Percentiles rank a stretch among this genome's conserved stretches.
Conservation (phyloP, 1,140 invertebrate genomes). For the Neodiprion fabricii region DNA sequence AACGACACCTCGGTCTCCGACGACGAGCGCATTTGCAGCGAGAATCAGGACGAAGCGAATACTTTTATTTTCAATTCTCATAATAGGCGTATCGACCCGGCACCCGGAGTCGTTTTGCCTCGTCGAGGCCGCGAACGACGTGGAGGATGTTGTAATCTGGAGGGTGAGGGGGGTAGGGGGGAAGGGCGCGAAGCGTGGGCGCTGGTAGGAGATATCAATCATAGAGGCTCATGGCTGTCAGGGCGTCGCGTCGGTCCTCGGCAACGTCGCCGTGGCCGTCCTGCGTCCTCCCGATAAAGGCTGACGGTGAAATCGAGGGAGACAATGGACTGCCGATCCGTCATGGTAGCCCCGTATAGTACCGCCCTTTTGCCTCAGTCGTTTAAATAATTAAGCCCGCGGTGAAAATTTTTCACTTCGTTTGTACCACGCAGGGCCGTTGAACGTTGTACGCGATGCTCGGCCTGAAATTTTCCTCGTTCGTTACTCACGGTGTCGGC, state of each 20-base stretch:
- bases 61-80: slow-evolving; percentile 30
- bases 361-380: background rate
- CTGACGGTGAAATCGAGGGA: slow-evolving; percentile 9
- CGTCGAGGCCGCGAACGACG: background rate
- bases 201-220: slow-evolving; percentile 39
- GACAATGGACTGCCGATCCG: slow-evolving; percentile 8
- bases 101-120: too few relatives aligned
- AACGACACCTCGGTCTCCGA: too few relatives aligned
- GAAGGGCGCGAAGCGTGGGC: slow-evolving; percentile 20
- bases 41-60: background rate
- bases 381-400: background rate
- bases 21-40: too few relatives aligned
- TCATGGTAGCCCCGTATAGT: background rate
- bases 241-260: background rate
- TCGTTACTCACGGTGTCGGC: too few relatives aligned
- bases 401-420: too few relatives aligned
- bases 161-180: background rate
- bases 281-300: slow-evolving; percentile 10
- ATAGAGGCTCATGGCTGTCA: slow-evolving; percentile 42
- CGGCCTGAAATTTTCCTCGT: too few relatives aligned
- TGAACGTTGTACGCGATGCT: too few relatives aligned
- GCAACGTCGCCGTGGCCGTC: slow-evolving; percentile 7
- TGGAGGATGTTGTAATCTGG: slow-evolving; percentile 9
- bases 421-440: too few relatives aligned
- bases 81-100: slow-evolving; percentile 21